Percentiles rank a stretch among this genome's conserved stretches.
Conservation (phyloP, 2,888 invertebrate species). For the Proisotoma minuta region DNA sequence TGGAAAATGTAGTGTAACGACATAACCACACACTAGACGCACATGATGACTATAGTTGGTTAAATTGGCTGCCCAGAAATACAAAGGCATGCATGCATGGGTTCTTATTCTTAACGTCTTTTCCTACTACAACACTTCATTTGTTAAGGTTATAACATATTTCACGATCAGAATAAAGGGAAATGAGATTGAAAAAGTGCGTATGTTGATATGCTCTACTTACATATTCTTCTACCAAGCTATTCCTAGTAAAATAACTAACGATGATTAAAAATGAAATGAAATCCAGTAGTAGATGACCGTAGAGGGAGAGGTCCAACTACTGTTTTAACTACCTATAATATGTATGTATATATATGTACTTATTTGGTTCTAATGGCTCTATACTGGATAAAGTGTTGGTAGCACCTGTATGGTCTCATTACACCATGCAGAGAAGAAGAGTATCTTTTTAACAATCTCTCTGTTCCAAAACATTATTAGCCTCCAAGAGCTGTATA, state of each 20-base stretch:
- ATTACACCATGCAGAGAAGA: constrained; percentile 4
- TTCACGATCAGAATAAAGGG: neutral
- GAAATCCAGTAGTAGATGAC: neutral
- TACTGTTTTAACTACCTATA: neutral
- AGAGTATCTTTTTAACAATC: neutral
- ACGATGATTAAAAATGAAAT: neutral
- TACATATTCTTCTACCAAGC: neutral
- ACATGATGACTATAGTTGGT: too few relatives aligned
- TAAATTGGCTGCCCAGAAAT: too few relatives aligned
- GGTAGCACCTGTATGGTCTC: constrained; percentile 1
- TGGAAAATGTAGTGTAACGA: too few relatives aligned
- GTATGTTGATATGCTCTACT: neutral
- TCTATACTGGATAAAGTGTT: neutral
- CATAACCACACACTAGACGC: too few relatives aligned
- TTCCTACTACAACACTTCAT: too few relatives aligned
- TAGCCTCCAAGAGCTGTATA: neutral
- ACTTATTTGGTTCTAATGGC: too few relatives aligned
- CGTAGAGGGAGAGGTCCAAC: neutral
- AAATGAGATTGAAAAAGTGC: neutral
- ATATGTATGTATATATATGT: too few relatives aligned
- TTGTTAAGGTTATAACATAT: too few relatives aligned
- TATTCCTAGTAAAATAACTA: neutral
- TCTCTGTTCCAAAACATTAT: neutral
- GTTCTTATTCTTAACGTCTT: too few relatives aligned
- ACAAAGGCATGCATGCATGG: too few relatives aligned